Base-by-base conservation (phyloP, 2,113 vertebrate species). In the Albula goreensis region DNA sequence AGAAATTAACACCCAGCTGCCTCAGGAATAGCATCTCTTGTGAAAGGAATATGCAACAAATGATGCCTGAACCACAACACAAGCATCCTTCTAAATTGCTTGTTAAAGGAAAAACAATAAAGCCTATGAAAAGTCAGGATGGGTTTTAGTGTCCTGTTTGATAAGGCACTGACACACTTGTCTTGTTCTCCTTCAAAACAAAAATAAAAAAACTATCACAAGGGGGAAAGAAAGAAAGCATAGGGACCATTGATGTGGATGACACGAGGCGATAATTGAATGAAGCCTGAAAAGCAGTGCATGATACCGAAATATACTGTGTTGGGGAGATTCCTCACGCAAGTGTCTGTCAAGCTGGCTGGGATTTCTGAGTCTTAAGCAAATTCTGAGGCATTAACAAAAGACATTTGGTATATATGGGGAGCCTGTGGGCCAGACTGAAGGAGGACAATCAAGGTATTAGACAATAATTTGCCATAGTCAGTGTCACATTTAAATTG, bases 91-190 rank as follows among this genome's bases (percentile, higher is more conserved):
- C 86, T 83, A 63, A 15, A 89, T 77, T 85, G 70, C 88, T 89
- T 81, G 83, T 90, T 83, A 91, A 82, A 41, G 50, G 82, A 90
- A 81, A 88, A 80, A 89, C 70, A 83, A 88, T 83, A 90, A 92
- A 90, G 85, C 86, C 31, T 88, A 50, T 17, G 50, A 15, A 83
- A 49, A 50, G 22, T 83, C n/a, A 78, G 52, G 80, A 90, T 50
- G 41, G 48, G 60, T 50, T 85, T 77, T 15, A 81, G 89, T 91
- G 90, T 93, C 90, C 92, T 52, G 78, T 85, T 92, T 89, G 87
- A 92, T 95, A 96, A 96, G 95, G 95, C 94, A 96, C 95, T 93
- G 92, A 94, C 90, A 92, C 89, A 92, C 86, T 92, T 88, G 89
- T 92, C 87, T 86, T 85, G 87, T 87, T 91, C 80, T 81, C 85